Base-by-base conservation (phyloP, 2,113 vertebrate species). In the Etia nguti region DNA sequence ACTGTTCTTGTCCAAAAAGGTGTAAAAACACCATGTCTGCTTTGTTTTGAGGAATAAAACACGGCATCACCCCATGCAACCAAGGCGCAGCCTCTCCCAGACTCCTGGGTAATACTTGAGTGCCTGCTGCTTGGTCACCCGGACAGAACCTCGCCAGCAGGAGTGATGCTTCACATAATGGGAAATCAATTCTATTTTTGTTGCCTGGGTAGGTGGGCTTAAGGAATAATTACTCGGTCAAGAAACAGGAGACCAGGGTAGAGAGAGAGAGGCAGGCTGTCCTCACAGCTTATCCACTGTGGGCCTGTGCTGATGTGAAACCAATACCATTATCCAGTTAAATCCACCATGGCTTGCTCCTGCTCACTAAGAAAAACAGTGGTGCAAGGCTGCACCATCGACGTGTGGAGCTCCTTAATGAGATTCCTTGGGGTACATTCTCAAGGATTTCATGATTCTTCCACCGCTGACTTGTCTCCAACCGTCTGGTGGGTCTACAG, bases 281-380 rank as follows among this genome's bases (percentile, higher is more conserved):
- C 88, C 90, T 93, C 62, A n/a, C 65, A 80, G 93, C 89, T 91
- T 88, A 94, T 93, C 86, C 93, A 80, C 92, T 92, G 89, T 81
- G 90, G 90, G 91, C 90, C 90, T 36, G 81, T 68, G 70, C 94
- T 95, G 95, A 96, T 93, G 95, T 93, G 94, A 95, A 96, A 96
- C 96, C 96, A 95, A 96, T 95, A 94, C 93, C 77, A 94, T 96
- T 95, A 96, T 94, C 92, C 93, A 75, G 90, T 93, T 90, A 93
- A 94, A 94, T 87, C 91, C 92, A 50, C 85, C 89, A 88, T 68
- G 82, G 88, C 88, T 90, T 84, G 81, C 91, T 90, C 87, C 80
- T 5, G 80, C 83, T 88, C 83, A 50, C 73, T 77, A 59, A 89
- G 80, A 88, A 90, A 91, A 92, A 93, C 85, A 88, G 85, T 89